Evolutionary conservation across 2,888 invertebrate species (phyloP).

Genomic region (Chouioia cunea): DNA sequence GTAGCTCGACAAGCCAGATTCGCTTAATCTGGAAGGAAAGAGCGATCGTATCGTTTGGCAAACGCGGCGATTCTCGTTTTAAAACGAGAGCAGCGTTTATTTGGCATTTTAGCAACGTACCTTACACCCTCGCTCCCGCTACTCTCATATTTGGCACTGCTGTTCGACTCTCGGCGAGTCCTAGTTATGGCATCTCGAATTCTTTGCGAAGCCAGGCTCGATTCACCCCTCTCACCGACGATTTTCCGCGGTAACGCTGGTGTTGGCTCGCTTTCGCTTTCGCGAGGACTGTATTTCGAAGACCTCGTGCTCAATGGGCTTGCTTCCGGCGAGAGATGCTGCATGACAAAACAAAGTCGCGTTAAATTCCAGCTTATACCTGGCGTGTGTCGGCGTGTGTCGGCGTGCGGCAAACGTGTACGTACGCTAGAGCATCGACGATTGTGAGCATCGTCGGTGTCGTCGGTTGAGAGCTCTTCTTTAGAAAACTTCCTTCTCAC

Average conservation of each 20-base stretch:
- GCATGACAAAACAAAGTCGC: no score
- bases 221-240: slow-evolving; percentile 59
- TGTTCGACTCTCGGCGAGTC: slow-evolving; percentile 66
- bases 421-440: slow-evolving; percentile 65
- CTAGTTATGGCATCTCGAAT: slow-evolving; percentile 66
- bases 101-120: no score
- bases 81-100: no score
- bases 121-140: slow-evolving; percentile 66
- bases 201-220: slow-evolving; percentile 64
- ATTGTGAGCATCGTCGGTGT: slow-evolving; percentile 55
- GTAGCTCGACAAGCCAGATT: slow-evolving; percentile 62
- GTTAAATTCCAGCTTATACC: no score
- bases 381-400: no score
- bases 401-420: slow-evolving; percentile 28
- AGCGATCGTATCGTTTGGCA: no score
- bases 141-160: slow-evolving; percentile 65
- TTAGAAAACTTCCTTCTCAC: slow-evolving; percentile 61
- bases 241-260: slow-evolving; percentile 64
- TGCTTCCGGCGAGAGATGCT: slow-evolving; percentile 66
- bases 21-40: slow-evolving; percentile 58
- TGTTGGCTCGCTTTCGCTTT: slow-evolving; percentile 67
- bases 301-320: slow-evolving; percentile 66
- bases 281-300: slow-evolving; percentile 65
- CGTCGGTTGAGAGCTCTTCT: slow-evolving; percentile 65
- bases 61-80: no score